phyloP scores from a whole-genome alignment of 2,113 vertebrate species.

The Ciconia stormi region DNA sequence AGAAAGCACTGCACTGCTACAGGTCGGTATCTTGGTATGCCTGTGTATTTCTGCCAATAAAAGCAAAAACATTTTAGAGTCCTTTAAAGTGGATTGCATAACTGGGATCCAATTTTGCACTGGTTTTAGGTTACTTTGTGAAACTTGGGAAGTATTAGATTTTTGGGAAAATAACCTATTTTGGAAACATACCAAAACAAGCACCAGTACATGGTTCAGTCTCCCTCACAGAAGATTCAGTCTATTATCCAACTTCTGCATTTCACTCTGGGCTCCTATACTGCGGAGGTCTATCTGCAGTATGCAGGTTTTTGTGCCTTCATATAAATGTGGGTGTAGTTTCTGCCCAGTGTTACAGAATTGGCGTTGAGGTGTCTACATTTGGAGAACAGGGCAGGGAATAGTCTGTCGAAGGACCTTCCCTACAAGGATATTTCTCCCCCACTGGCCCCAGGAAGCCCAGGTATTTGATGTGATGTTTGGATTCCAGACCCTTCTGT shows the following conservation, averaged over 20 bases:
- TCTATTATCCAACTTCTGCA: background rate
- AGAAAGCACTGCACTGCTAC: conserved; percentile 80
- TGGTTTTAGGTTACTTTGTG: background rate
- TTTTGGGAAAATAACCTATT: background rate
- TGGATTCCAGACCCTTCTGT: background rate
- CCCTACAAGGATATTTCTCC: background rate
- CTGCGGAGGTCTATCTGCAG: background rate
- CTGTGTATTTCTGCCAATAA: background rate
- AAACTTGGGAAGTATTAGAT: background rate
- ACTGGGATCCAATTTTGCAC: background rate
- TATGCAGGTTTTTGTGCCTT: background rate
- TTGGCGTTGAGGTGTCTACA: background rate
- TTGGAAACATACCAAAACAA: background rate
- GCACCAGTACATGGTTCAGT: background rate
- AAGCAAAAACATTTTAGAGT: background rate
- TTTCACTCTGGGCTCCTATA: background rate
- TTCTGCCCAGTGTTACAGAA: background rate
- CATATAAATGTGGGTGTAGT: background rate
- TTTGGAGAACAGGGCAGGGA: background rate
- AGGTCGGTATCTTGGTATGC: conserved; percentile 73
- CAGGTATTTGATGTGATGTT: background rate
- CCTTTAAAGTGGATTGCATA: background rate
- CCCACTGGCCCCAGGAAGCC: background rate
- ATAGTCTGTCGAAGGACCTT: background rate
- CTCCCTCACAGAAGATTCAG: background rate